Evolutionary conservation across 1,140 invertebrate species (phyloP), one percentile per base, ranked within the genome.

Genomic region (Platorchestia sp.): DNA sequence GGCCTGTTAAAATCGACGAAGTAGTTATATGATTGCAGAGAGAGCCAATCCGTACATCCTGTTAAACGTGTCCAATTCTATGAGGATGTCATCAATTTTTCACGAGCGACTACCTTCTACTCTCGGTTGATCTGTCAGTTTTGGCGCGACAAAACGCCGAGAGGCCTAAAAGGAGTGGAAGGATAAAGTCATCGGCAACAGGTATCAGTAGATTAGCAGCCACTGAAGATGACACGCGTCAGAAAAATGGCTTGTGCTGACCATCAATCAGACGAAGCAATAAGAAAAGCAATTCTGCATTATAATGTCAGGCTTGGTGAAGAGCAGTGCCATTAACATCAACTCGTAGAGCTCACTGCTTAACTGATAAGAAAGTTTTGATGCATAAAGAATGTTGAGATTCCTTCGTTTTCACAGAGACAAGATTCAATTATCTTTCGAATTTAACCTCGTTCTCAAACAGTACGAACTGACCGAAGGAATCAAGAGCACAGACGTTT

Each of bases 41-140:
- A 41, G 43, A 14, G 36, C 27, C 7, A 41, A 89, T 89, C 41
- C 36, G 41, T 44, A 89, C 87, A 42, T 89, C 87, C 87, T 44
- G 27, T 44, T 42, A 22, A 89, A 89, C n/a, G 87, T 89, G 87
- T 89, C n/a, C 36, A 42, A 89, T 89, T 10, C 87, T 5, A 89
- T 41, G 87, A 14, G 43, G 87, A 44, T 89, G 87, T 89, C 87
- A 89, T 89, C 87, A 89, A 89, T 89, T 89, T 44, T 44, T 89
- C 87, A 42, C 87, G 87, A 42, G 43, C 5, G 87, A 89, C 87
- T 89, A 41, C 87, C 43, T 89, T 36, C n/a, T 42, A 41, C 87
- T 89, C 41, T 89, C 87, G 43, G 42, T 41, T 42, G 87, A 89
- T 89, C 87, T 89, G 87, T 89, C 87, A 89, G 87, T 89, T 89